Conservation (phyloP, 2,888 invertebrate species). For the Acanthosoma haemorrhoidale region DNA sequence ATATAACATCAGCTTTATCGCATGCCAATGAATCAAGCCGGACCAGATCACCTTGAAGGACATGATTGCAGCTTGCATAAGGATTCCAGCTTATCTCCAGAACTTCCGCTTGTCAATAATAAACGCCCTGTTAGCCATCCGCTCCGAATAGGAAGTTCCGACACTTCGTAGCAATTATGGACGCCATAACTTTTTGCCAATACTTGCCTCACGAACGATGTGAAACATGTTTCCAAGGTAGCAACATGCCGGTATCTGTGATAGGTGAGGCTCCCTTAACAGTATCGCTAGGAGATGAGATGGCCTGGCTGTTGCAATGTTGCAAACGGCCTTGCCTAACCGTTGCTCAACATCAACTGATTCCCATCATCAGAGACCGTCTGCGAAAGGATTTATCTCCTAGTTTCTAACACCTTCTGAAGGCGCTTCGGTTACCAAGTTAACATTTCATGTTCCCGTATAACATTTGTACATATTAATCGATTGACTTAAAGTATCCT, state of each 20-base stretch:
- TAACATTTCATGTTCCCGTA: too few species aligned
- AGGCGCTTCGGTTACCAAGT: too few species aligned
- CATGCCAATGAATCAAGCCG: background rate
- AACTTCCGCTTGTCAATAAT: background rate
- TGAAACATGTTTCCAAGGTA: background rate
- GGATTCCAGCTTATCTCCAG: background rate
- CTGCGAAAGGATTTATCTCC: background rate
- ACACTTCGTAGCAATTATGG: background rate
- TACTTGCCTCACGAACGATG: background rate
- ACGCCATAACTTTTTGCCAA: background rate
- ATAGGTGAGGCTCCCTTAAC: background rate
- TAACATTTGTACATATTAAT: too few species aligned
- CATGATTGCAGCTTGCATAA: background rate
- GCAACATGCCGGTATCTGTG: background rate
- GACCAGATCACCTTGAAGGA: background rate
- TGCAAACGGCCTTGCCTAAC: background rate
- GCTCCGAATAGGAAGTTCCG: background rate
- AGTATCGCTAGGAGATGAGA: background rate
- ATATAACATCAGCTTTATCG: too few species aligned
- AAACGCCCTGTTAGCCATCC: background rate
- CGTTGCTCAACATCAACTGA: background rate
- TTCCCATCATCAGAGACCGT: background rate
- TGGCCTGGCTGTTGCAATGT: slow-evolving; percentile 9
- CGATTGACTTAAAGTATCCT: too few species aligned
- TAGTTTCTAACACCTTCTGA: too few species aligned